Evolutionary conservation across 2,888 invertebrate genomes (phyloP).

Genomic region (Sclerodermus sp.): DNA sequence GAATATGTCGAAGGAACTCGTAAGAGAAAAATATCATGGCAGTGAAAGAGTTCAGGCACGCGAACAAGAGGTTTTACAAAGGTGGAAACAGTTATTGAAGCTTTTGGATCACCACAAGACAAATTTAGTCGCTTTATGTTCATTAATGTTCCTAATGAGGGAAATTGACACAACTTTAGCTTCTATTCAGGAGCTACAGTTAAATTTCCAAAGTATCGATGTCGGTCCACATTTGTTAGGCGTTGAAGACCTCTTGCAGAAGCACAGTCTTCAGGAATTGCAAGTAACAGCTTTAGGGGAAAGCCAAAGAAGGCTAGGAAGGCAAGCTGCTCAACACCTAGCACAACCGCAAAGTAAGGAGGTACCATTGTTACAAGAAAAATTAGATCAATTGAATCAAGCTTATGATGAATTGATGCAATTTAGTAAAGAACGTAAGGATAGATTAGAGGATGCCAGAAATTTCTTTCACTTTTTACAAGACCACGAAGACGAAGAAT

Average conservation of each 20-base stretch:
- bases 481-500: constrained; percentile 97
- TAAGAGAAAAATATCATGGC: constrained; percentile 88
- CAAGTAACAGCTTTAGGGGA: constrained; percentile 83
- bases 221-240: constrained; percentile 92
- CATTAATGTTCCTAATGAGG: constrained; percentile 82
- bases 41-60: constrained; percentile 74
- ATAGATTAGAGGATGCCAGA: constrained; percentile 86
- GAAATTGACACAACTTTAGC: constrained; percentile 89
- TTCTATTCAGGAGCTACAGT: constrained; percentile 81
- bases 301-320: constrained; percentile 75
- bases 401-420: constrained; percentile 76
- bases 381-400: constrained; percentile 74
- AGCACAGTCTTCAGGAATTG: constrained; percentile 89
- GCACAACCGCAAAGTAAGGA: constrained; percentile 46
- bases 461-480: constrained; percentile 94
- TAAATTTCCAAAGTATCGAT: constrained; percentile 78
- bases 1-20: constrained; percentile 90
- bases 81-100: constrained; percentile 85
- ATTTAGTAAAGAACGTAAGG: constrained; percentile 76
- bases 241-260: constrained; percentile 92
- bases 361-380: constrained; percentile 67
- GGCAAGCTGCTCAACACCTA: constrained; percentile 61
- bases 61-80: constrained; percentile 76
- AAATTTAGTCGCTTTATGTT: constrained; percentile 77
- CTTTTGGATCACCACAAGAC: constrained; percentile 81